These are phyloP conservation scores for Macrobrachium nipponense DNA, from an alignment of 1,140 invertebrate genomes.

Conservation along the genomic window DNA sequence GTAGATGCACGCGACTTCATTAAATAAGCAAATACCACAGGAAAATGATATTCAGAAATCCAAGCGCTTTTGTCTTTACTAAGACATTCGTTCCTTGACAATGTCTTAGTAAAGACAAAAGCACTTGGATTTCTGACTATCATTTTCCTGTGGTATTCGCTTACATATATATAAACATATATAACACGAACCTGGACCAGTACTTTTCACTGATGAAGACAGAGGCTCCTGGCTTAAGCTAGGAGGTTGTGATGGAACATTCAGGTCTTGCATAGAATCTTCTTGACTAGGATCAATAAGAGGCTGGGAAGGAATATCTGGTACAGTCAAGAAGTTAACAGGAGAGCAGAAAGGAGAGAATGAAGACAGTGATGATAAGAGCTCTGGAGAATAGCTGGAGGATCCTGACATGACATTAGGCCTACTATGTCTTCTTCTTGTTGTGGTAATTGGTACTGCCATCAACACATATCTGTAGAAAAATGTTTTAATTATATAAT, in stretches of 20 bases:
- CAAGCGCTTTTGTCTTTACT: too few relatives aligned
- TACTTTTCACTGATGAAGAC: slow-evolving; percentile 27
- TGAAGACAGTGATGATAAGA: slow-evolving; percentile 19
- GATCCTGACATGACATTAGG: neutral
- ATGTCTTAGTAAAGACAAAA: too few relatives aligned
- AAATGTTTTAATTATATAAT: neutral
- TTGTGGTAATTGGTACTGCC: neutral
- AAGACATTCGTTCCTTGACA: too few relatives aligned
- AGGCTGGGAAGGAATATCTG: neutral
- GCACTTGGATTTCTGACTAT: too few relatives aligned
- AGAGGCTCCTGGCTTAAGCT: slow-evolving; percentile 14
- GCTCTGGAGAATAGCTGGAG: slow-evolving; percentile 18
- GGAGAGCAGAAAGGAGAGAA: slow-evolving; percentile 28
- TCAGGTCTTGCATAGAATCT: neutral
- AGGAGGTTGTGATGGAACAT: neutral
- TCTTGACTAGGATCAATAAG: neutral
- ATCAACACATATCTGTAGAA: neutral
- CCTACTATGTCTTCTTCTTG: slow-evolving; percentile 14
- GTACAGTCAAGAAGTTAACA: neutral
- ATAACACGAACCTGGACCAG: neutral
- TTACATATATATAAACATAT: too few relatives aligned
- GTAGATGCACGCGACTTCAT: too few relatives aligned
- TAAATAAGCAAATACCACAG: too few relatives aligned
- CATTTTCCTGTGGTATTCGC: too few relatives aligned
- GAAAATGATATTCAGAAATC: too few relatives aligned